Evolutionary conservation across 2,888 invertebrate species (phyloP).

Genomic region (Latrodectus hesperus): DNA sequence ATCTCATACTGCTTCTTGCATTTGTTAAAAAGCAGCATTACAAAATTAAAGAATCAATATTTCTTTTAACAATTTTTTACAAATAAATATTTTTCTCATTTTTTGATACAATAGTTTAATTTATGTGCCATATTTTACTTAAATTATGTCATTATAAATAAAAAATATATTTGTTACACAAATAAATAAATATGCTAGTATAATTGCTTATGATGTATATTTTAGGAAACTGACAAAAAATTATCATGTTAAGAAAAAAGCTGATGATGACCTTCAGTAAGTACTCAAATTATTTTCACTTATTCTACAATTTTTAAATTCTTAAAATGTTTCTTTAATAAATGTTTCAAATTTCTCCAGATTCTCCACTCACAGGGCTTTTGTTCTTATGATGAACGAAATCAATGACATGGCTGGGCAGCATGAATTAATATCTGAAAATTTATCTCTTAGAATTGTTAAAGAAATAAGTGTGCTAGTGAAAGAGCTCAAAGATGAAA

Average conservation of each 20-base stretch:
- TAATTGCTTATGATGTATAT: slow-evolving; percentile 70
- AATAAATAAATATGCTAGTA: not conserved
- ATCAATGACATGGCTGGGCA: slow-evolving; percentile 98
- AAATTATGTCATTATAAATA: not conserved
- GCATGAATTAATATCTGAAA: slow-evolving; percentile 97
- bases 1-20: no score
- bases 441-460: slow-evolving; percentile 89
- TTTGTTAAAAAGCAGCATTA: no score
- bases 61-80: no score
- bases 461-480: slow-evolving; percentile 89
- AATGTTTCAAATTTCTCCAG: slow-evolving; percentile 76
- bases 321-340: not conserved
- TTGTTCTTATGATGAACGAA: slow-evolving; percentile 93
- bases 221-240: slow-evolving; percentile 95
- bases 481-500: slow-evolving; percentile 92
- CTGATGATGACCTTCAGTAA: slow-evolving; percentile 98
- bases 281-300: slow-evolving; percentile 76
- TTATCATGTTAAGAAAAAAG: slow-evolving; percentile 98
- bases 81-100: no score
- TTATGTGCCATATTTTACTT: no score
- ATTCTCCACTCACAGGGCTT: slow-evolving; percentile 92
- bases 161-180: not conserved
- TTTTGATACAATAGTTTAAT: no score
- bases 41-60: no score
- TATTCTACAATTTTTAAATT: not conserved